These are phyloP conservation scores for Bos indicus DNA, from an alignment of 2,113 vertebrate genomes.

Conservation along the genomic window DNA sequence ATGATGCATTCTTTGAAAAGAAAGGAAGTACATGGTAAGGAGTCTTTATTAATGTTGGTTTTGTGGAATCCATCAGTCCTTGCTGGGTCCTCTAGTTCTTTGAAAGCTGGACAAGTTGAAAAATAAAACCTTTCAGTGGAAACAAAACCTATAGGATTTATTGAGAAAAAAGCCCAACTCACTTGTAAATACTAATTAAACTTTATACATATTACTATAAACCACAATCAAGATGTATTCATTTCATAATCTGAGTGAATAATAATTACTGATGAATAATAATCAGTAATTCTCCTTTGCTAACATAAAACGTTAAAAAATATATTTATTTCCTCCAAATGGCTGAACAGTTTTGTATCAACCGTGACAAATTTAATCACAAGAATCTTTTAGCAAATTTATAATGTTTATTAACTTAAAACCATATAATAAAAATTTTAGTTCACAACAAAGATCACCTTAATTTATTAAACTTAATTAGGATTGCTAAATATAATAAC, in stretches of 20 bases:
- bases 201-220: background rate
- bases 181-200: constrained; percentile 5
- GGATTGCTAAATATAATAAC: constrained; percentile 14
- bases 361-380: background rate
- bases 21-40: background rate
- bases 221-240: background rate
- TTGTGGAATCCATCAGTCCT: background rate
- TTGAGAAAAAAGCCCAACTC: background rate
- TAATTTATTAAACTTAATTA: constrained; percentile 51
- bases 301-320: background rate
- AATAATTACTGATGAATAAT: background rate
- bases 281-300: constrained; percentile 2
- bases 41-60: constrained; percentile 30
- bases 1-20: background rate
- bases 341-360: background rate
- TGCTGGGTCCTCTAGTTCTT: background rate
- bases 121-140: background rate
- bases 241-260: constrained; percentile 3
- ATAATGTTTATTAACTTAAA: constrained; percentile 26
- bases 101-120: background rate
- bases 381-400: background rate
- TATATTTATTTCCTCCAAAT: constrained; percentile 19
- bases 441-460: background rate
- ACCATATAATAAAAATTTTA: constrained; percentile 6
- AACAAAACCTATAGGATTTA: background rate